phyloP scores from a whole-genome alignment of 2,797 vertebrate genomes.

The Intellagama lesueurii region DNA sequence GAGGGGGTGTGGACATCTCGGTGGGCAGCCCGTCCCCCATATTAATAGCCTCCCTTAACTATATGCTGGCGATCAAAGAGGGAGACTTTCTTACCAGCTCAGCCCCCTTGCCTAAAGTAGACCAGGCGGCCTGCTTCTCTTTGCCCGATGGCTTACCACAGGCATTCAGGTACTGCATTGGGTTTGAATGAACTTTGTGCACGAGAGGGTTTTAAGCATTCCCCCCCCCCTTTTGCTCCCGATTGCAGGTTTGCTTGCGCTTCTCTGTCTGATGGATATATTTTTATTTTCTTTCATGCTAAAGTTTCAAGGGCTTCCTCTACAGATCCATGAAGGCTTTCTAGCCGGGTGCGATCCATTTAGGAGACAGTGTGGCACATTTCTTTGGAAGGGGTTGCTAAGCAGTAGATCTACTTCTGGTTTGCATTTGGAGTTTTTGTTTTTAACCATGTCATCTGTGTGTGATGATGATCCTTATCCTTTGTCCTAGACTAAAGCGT shows the following conservation, averaged over 20 bases:
- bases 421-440: neutral
- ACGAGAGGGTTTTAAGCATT: too few relatives aligned
- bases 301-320: neutral
- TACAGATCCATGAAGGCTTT: neutral
- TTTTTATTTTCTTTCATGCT: neutral
- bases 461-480: neutral
- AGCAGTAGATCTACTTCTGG: neutral
- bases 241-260: neutral
- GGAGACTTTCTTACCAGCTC: slow-evolving; percentile 68
- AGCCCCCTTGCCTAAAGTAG: slow-evolving; percentile 58
- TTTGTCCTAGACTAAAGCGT: too few relatives aligned
- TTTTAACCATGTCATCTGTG: too few relatives aligned
- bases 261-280: neutral
- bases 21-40: slow-evolving; percentile 74
- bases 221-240: too few relatives aligned
- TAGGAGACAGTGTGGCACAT: neutral
- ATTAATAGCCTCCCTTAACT: slow-evolving; percentile 84
- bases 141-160: slow-evolving; percentile 90
- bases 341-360: neutral
- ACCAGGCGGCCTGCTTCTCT: slow-evolving; percentile 62
- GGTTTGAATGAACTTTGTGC: neutral
- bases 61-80: slow-evolving; percentile 77
- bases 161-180: slow-evolving; percentile 86
- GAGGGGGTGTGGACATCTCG: slow-evolving; percentile 82
- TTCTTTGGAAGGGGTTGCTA: neutral